These are phyloP conservation scores for Vireo altiloquus DNA, from an alignment of 2,113 vertebrate species.

Conservation along the genomic window DNA sequence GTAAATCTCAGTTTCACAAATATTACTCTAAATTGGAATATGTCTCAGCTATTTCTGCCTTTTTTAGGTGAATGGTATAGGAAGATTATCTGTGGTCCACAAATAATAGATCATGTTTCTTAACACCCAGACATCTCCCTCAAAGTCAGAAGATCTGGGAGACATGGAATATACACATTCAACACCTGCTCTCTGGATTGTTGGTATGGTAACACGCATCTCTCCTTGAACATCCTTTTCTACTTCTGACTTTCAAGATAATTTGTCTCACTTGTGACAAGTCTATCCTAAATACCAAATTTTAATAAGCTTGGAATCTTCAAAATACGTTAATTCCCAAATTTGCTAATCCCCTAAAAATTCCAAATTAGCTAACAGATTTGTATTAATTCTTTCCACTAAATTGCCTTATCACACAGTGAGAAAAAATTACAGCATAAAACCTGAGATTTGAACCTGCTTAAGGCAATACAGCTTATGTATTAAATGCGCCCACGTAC, in stretches of 20 bases:
- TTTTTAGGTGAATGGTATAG: not conserved
- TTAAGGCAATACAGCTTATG: not conserved
- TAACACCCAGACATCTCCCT: not conserved
- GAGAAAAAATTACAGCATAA: not conserved
- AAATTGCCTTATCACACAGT: not conserved
- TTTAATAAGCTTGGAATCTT: not conserved
- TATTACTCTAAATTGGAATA: not conserved
- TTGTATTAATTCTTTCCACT: not conserved
- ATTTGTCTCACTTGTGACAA: not conserved
- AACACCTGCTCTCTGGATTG: not conserved
- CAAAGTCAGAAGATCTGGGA: constrained; percentile 3
- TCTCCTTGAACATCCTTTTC: not conserved
- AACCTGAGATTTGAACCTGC: not conserved
- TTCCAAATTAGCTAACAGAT: not conserved
- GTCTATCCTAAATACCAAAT: not conserved
- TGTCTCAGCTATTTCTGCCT: not conserved
- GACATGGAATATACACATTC: not conserved
- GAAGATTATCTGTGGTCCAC: not conserved
- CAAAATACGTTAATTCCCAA: not conserved
- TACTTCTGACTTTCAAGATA: not conserved
- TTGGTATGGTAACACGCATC: constrained; percentile 12
- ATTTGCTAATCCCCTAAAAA: not conserved
- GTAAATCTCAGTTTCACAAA: not conserved
- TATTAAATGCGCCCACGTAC: not conserved
- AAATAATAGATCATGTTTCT: not conserved